phyloP scores from a whole-genome alignment of 2,797 vertebrate genomes.

The Danio albolineatus region DNA sequence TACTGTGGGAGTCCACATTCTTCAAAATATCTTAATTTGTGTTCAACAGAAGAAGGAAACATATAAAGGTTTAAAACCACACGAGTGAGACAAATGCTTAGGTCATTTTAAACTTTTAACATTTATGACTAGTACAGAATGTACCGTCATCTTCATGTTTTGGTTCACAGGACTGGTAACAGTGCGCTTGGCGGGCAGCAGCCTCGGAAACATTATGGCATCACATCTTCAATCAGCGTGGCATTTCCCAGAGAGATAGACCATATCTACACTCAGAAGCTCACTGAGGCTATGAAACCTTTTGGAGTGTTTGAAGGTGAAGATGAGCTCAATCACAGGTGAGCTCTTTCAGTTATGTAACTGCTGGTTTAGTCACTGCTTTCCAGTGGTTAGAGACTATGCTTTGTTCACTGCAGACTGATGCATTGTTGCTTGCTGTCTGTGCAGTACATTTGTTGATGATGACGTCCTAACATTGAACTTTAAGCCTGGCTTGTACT shows the following conservation, averaged over 20 bases:
- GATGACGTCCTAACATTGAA: neutral
- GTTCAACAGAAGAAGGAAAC: too few relatives aligned
- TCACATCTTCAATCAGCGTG: slow-evolving; percentile 93
- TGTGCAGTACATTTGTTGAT: neutral
- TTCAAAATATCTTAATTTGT: too few relatives aligned
- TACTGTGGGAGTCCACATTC: too few relatives aligned
- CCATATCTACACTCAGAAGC: slow-evolving; percentile 88
- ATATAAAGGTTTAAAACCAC: too few relatives aligned
- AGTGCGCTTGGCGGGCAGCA: slow-evolving; percentile 85
- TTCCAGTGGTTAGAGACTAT: neutral
- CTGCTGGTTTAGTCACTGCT: neutral
- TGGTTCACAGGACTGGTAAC: slow-evolving; percentile 67
- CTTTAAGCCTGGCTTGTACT: too few relatives aligned
- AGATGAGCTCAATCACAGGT: slow-evolving; percentile 93
- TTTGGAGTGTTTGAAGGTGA: slow-evolving; percentile 97
- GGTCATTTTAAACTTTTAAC: too few relatives aligned
- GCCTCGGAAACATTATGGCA: slow-evolving; percentile 89
- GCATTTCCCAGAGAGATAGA: slow-evolving; percentile 90
- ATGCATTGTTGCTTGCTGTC: neutral
- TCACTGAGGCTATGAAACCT: slow-evolving; percentile 92
- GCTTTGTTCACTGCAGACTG: neutral
- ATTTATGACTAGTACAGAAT: too few relatives aligned
- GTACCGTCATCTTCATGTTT: slow-evolving; percentile 1
- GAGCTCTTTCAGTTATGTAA: slow-evolving; percentile 29
- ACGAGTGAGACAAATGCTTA: too few relatives aligned